phyloP scores from a whole-genome alignment of 2,888 invertebrate genomes.

The Pantelozetes paolii region DNA sequence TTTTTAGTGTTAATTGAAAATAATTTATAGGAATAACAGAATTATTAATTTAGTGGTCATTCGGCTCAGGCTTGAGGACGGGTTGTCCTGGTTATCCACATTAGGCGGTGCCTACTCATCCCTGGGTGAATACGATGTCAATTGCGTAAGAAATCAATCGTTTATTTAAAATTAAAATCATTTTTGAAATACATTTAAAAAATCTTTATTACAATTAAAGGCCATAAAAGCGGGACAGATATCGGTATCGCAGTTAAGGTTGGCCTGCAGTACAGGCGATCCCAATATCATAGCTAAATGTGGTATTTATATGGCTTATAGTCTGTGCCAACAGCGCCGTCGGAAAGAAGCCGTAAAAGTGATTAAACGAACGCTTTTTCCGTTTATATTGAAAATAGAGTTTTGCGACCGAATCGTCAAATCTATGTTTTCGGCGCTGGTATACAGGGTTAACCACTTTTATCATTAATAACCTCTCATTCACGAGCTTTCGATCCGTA shows the following conservation, averaged over 20 bases:
- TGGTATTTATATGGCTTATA: conserved; percentile 77
- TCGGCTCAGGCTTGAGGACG: conserved; percentile 53
- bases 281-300: conserved; percentile 75
- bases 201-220: no score
- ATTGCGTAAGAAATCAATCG: conserved; percentile 50
- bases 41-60: conserved; percentile 3
- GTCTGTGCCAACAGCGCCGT: conserved; percentile 73
- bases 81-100: conserved; percentile 91
- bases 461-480: conserved; percentile 7
- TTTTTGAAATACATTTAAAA: no score
- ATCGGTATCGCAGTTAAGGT: conserved; percentile 72
- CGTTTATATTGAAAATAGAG: conserved; percentile 7
- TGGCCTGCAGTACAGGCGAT: conserved; percentile 77
- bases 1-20: background rate
- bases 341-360: conserved; percentile 42
- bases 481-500: no score
- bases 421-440: conserved; percentile 41
- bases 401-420: conserved; percentile 40
- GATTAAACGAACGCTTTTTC: conserved; percentile 40
- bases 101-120: conserved; percentile 94
- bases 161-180: conserved; percentile 40
- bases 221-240: conserved; percentile 84
- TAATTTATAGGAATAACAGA: conserved; percentile 16
- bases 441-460: conserved; percentile 24
- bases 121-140: conserved; percentile 72